A percentile compares a stretch with the other conserved stretches of the same genome.
phyloP scores from a whole-genome alignment of 2,888 invertebrate genomes.

The Drosophila mulleri region DNA sequence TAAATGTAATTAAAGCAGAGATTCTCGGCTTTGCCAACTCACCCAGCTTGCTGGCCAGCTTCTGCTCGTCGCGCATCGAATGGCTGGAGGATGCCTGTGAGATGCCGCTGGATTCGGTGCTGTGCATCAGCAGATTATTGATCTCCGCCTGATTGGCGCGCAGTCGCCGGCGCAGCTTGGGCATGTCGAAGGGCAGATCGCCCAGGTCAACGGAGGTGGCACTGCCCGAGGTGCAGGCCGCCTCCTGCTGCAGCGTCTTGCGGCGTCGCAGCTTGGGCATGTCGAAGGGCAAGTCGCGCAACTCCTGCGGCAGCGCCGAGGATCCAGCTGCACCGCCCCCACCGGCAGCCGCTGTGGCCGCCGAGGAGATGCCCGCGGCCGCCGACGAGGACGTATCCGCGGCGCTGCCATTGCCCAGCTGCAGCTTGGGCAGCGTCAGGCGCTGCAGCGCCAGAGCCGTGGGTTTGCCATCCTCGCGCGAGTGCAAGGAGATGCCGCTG shows the following conservation, averaged over 20 bases:
- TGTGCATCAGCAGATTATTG: conserved; percentile 83
- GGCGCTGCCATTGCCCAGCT: conserved; percentile 84
- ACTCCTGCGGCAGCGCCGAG: conserved; percentile 87
- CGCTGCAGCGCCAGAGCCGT: conserved; percentile 87
- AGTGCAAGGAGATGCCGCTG: conserved; percentile 94
- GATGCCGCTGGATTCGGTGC: conserved; percentile 90
- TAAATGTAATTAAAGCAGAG: not conserved
- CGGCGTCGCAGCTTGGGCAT: conserved; percentile 94
- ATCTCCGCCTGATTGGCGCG: conserved; percentile 86
- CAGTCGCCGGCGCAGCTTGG: conserved; percentile 92
- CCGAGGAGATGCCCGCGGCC: conserved; percentile 11
- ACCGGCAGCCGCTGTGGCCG: not conserved
- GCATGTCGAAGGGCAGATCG: conserved; percentile 96
- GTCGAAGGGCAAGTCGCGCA: conserved; percentile 93
- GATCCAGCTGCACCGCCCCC: conserved; percentile 25
- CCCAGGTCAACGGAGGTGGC: conserved; percentile 91
- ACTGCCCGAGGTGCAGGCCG: conserved; percentile 89
- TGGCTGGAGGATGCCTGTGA: conserved; percentile 94
- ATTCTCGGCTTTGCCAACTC: conserved; percentile 30
- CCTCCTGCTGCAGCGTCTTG: conserved; percentile 88
- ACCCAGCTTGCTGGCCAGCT: conserved; percentile 86
- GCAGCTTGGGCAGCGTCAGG: conserved; percentile 86
- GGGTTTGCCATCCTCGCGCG: conserved; percentile 90
- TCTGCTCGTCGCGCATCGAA: conserved; percentile 90
- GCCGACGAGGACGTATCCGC: conserved; percentile 58